Evolutionary conservation across 2,888 invertebrate species (phyloP).

Genomic region (Cremastinae sp.): DNA sequence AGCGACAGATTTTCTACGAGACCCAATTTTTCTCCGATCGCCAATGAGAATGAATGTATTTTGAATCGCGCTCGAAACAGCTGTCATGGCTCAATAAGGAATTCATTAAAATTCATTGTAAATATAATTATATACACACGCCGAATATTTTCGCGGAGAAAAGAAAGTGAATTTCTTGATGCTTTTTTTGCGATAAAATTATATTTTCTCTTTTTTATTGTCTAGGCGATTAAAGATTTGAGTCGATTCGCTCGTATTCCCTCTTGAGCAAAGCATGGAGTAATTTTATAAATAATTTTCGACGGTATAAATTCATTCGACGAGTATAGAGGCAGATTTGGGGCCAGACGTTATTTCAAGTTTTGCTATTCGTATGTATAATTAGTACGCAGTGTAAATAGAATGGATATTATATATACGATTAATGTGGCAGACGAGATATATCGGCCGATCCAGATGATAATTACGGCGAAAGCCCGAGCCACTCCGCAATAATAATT

Average conservation of each 20-base stretch:
- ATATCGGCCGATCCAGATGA: slow-evolving; percentile 63
- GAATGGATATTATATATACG: slow-evolving; percentile 25
- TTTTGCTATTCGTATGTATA: slow-evolving; percentile 10
- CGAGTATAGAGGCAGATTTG: slow-evolving; percentile 15
- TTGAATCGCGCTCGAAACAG: too few species aligned
- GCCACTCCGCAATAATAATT: slow-evolving; percentile 53
- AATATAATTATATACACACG: too few species aligned
- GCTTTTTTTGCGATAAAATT: too few species aligned
- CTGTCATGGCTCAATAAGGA: too few species aligned
- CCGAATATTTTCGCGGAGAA: too few species aligned
- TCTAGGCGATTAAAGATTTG: too few species aligned
- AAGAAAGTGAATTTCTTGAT: too few species aligned
- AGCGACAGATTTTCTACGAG: slow-evolving; percentile 40
- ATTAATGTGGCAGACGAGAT: slow-evolving; percentile 42
- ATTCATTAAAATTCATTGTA: too few species aligned
- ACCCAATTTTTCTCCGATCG: slow-evolving; percentile 15
- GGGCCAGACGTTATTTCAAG: slow-evolving; percentile 18
- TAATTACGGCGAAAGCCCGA: slow-evolving; percentile 59
- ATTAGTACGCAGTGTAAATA: slow-evolving; percentile 39
- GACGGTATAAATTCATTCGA: not conserved
- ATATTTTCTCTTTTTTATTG: too few species aligned
- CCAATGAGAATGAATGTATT: too few species aligned
- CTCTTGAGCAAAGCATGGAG: too few species aligned
- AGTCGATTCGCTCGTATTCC: too few species aligned
- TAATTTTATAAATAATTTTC: not conserved